Base-by-base conservation (phyloP, 1,140 invertebrate genomes). In the Laodelphax striatellus region DNA sequence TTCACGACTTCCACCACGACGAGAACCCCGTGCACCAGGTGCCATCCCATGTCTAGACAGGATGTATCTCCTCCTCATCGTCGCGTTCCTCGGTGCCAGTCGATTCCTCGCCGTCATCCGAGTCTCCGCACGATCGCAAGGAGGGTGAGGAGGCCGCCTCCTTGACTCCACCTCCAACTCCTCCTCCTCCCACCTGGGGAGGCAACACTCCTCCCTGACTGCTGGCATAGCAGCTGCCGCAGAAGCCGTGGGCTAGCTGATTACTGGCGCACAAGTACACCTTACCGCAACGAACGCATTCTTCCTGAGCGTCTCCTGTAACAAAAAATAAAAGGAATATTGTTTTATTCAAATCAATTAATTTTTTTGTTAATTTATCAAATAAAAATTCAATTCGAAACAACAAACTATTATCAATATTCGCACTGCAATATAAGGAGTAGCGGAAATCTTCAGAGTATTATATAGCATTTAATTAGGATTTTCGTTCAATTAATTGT, bases 221-320 rank as follows among this genome's bases (percentile, higher is more conserved):
- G 61, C 62, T 65, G n/a, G 69, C 64, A 52, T 70, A 72, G 55
- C 72, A 74, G 13, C 63, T 55, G n/a, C 69, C 63, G 55, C 72
- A 73, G 55, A 67, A 70, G 10, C 72, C 72, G 28, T 68, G 68
- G 6, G 68, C 60, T 17, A 72, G 41, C 54, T 69, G 64, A 13
- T 67, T 67, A 8, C 66, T 64, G 0, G 69, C 57, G 11, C 66
- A 21, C n/a, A 71, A 62, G 61, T 67, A 74, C 19, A 67, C 63
- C 58, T 73, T 73, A 8, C 68, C 66, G 60, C 74, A 75, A 16
- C 69, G 66, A 8, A 68, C 57, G 60, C 74, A 75, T 58, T 74
- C 70, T 63, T 75, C 73, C 54, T 73, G 70, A 1, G 68, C 63
- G 28, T 73, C 72, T 17, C 70, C 72, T 74, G 65, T 17, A 50